phyloP scores from a whole-genome alignment of 1,140 invertebrate species.

The Ostrea denselamellosa region DNA sequence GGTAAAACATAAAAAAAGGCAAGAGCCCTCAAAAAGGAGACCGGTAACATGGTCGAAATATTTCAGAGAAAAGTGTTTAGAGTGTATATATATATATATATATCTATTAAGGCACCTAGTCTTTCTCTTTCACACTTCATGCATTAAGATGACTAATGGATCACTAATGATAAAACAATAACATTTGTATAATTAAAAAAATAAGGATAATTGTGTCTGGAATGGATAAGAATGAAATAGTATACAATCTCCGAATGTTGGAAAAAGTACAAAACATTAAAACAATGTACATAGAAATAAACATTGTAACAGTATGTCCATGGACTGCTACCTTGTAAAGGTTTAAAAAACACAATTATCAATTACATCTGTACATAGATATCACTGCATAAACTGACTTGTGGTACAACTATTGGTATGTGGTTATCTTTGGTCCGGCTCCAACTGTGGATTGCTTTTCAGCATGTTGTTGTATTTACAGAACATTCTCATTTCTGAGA shows the following conservation, averaged over 20 bases:
- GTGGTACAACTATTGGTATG: neutral
- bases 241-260: neutral
- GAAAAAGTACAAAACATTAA: neutral
- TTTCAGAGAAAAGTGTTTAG: too few relatives aligned
- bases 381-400: neutral
- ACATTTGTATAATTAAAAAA: slow-evolving; percentile 8
- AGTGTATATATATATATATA: neutral
- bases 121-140: slow-evolving; percentile 1
- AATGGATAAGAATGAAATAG: slow-evolving; percentile 12
- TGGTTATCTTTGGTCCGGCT: slow-evolving; percentile 2
- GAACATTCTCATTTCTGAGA: neutral
- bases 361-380: neutral
- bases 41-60: too few relatives aligned
- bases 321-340: neutral
- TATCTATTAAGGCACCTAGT: neutral
- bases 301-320: neutral
- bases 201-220: slow-evolving; percentile 5
- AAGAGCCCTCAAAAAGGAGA: too few relatives aligned
- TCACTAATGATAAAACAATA: neutral
- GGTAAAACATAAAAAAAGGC: too few relatives aligned
- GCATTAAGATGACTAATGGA: neutral
- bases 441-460: neutral
- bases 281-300: neutral
- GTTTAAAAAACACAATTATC: neutral
- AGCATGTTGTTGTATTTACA: neutral